phyloP scores from a whole-genome alignment of 2,888 invertebrate species.

The Amiota mariae region DNA sequence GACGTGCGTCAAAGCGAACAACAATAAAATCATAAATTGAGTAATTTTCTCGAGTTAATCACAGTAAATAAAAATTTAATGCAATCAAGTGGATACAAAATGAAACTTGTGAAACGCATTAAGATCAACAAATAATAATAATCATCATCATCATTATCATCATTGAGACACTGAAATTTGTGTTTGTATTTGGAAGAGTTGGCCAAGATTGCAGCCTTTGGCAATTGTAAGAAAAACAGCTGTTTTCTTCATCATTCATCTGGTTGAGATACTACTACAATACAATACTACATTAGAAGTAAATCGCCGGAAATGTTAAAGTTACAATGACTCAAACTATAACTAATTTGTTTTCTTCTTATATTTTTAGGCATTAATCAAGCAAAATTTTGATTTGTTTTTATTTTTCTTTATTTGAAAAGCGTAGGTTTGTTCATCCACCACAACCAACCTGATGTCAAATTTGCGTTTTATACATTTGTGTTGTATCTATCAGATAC shows the following conservation, averaged over 20 bases:
- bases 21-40: not conserved
- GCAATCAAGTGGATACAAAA: slow-evolving; percentile 7
- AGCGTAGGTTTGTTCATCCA: not conserved
- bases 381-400: not conserved
- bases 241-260: not conserved
- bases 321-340: no score
- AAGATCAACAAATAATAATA: no score
- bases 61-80: not conserved
- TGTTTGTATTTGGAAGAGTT: no score
- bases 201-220: no score
- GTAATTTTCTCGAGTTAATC: not conserved
- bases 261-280: slow-evolving; percentile 32
- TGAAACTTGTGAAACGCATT: no score
- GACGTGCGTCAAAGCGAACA: no score
- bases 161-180: no score
- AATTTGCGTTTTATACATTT: not conserved
- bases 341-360: not conserved
- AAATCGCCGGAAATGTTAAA: slow-evolving; percentile 40
- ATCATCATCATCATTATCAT: no score
- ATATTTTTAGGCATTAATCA: not conserved
- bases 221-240: no score
- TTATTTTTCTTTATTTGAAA: not conserved
- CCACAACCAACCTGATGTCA: not conserved
- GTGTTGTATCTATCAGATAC: no score
- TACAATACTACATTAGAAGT: slow-evolving; percentile 54